These are phyloP conservation scores for Drosophila limbata DNA, from an alignment of 2,888 invertebrate genomes.

Conservation along the genomic window DNA sequence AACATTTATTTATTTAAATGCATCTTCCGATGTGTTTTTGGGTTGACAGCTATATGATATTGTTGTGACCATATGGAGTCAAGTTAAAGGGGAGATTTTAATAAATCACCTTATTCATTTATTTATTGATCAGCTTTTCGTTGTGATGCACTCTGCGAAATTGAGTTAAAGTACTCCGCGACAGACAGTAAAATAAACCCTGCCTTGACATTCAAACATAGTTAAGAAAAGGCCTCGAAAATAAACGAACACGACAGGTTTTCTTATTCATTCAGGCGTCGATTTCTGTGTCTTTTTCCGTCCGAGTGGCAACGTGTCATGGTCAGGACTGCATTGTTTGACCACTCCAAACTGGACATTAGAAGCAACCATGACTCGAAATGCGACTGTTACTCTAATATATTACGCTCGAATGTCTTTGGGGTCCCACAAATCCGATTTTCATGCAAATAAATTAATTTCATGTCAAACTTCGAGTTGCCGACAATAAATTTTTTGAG, in stretches of 20 bases:
- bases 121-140: neutral
- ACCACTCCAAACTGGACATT: conserved; percentile 5
- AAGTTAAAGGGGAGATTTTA: too few relatives aligned
- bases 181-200: conserved; percentile 26
- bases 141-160: neutral
- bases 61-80: too few relatives aligned
- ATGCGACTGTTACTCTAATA: conserved; percentile 44
- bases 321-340: conserved; percentile 31
- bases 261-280: conserved; percentile 54
- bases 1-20: neutral
- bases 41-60: neutral
- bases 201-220: conserved; percentile 46
- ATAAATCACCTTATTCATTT: too few relatives aligned
- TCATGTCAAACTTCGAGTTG: conserved; percentile 78
- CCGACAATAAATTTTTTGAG: conserved; percentile 81
- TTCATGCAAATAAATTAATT: conserved; percentile 84
- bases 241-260: conserved; percentile 30
- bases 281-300: conserved; percentile 36
- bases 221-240: conserved; percentile 3
- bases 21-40: neutral
- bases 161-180: too few relatives aligned
- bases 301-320: conserved; percentile 24
- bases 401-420: conserved; percentile 77
- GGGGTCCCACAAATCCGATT: conserved; percentile 82
- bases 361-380: conserved; percentile 5